phyloP scores from a whole-genome alignment of 2,113 vertebrate species.

The Vulpes vulpes region DNA sequence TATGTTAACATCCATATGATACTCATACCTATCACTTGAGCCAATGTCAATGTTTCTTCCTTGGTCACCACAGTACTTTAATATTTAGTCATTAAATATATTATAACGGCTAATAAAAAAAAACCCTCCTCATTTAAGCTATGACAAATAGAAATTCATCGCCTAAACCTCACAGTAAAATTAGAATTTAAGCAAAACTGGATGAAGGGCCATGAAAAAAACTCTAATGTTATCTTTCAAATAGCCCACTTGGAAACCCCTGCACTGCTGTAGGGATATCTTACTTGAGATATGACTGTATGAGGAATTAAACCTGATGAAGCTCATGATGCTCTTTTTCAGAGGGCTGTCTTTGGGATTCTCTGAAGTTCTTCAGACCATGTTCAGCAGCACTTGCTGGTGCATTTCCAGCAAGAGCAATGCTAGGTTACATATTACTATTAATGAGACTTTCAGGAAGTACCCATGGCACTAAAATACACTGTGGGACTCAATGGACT shows the following conservation, averaged over 20 bases:
- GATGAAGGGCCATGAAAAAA: neutral
- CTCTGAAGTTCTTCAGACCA: neutral
- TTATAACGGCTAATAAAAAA: neutral
- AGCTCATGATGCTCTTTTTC: neutral
- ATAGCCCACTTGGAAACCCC: neutral
- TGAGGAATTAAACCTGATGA: neutral
- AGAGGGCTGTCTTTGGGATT: neutral
- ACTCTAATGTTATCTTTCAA: neutral
- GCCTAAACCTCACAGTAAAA: neutral
- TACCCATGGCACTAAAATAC: neutral
- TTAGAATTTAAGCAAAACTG: neutral
- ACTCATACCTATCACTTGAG: neutral
- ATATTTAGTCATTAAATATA: neutral
- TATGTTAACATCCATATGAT: neutral
- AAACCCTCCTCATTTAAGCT: neutral
- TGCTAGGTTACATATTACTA: too few relatives aligned
- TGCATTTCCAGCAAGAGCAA: neutral
- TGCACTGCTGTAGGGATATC: too few relatives aligned
- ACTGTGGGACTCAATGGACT: neutral
- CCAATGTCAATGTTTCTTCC: neutral
- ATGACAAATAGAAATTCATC: neutral
- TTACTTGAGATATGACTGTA: neutral
- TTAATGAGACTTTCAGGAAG: neutral
- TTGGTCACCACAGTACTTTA: neutral
- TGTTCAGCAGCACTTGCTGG: neutral